Conservation (phyloP, 2,888 invertebrate genomes). For the Tortricodes alternella region DNA sequence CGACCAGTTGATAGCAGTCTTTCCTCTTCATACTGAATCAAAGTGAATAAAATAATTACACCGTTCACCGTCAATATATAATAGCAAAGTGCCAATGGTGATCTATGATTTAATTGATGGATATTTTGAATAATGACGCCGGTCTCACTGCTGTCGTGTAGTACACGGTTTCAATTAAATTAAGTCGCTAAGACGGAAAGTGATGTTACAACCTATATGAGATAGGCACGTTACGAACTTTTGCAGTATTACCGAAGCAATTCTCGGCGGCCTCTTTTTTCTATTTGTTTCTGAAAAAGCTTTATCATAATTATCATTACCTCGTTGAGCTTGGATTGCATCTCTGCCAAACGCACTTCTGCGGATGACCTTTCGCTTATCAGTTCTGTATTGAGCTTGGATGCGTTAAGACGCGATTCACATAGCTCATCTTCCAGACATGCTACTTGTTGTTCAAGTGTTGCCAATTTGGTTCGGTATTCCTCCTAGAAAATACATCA, state of each 20-base stretch:
- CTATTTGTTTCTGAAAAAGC: too few relatives aligned
- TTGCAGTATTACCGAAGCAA: too few relatives aligned
- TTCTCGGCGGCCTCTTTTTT: too few relatives aligned
- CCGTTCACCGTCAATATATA: too few relatives aligned
- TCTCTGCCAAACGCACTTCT: conserved; percentile 93
- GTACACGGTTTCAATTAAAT: too few relatives aligned
- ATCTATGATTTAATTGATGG: too few relatives aligned
- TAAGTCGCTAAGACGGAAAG: too few relatives aligned
- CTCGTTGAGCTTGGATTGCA: conserved; percentile 94
- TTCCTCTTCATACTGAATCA: conserved; percentile 90
- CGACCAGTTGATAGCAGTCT: conserved; percentile 91
- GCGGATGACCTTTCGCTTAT: conserved; percentile 93
- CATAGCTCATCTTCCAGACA: conserved; percentile 94
- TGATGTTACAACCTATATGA: too few relatives aligned
- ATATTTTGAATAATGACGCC: too few relatives aligned
- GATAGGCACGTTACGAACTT: too few relatives aligned
- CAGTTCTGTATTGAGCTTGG: conserved; percentile 93
- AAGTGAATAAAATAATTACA: background rate
- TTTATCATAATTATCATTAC: conserved; percentile 56
- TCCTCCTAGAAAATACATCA: conserved; percentile 82
- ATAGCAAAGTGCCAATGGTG: too few relatives aligned
- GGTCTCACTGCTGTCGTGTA: too few relatives aligned
- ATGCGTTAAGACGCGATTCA: conserved; percentile 90
- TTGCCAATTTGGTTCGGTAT: conserved; percentile 86
- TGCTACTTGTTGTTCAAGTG: conserved; percentile 91